Percentiles rank a stretch among this genome's conserved stretches.
Conservation (phyloP, 1,140 invertebrate species). For the Aricia agestis region DNA sequence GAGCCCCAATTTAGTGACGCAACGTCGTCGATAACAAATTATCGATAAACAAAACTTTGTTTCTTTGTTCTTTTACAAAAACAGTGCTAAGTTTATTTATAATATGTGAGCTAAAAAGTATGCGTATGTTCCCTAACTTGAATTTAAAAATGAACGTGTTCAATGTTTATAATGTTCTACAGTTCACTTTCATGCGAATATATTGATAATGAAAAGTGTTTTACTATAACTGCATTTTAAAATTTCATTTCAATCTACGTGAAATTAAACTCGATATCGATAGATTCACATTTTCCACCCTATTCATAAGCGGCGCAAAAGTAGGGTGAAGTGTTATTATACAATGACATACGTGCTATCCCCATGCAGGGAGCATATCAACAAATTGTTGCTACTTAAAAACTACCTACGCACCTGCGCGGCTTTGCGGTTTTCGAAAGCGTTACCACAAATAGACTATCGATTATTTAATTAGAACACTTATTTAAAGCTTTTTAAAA, state of each 20-base stretch:
- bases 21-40: conserved; percentile 12
- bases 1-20: conserved; percentile 28
- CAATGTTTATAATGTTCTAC: no score
- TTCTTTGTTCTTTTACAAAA: no score
- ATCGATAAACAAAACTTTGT: not conserved
- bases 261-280: conserved; percentile 18
- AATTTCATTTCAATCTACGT: not conserved
- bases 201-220: no score
- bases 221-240: no score
- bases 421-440: conserved; percentile 11
- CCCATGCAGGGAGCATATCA: conserved; percentile 21
- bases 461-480: not conserved
- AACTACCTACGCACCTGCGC: conserved; percentile 21
- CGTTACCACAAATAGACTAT: not conserved
- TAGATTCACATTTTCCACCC: conserved; percentile 5
- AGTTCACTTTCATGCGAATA: no score
- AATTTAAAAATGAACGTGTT: no score
- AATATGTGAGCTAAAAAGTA: no score
- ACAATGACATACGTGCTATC: conserved; percentile 33
- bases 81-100: no score
- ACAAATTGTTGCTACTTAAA: conserved; percentile 30
- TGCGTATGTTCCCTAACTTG: no score
- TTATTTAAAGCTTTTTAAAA: no score
- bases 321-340: conserved; percentile 28
- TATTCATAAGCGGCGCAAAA: conserved; percentile 22